A percentile compares a stretch with the other conserved stretches of the same genome.
These are phyloP conservation scores for Aphelocoma coerulescens DNA, from an alignment of 2,113 vertebrate genomes.

Conservation along the genomic window DNA sequence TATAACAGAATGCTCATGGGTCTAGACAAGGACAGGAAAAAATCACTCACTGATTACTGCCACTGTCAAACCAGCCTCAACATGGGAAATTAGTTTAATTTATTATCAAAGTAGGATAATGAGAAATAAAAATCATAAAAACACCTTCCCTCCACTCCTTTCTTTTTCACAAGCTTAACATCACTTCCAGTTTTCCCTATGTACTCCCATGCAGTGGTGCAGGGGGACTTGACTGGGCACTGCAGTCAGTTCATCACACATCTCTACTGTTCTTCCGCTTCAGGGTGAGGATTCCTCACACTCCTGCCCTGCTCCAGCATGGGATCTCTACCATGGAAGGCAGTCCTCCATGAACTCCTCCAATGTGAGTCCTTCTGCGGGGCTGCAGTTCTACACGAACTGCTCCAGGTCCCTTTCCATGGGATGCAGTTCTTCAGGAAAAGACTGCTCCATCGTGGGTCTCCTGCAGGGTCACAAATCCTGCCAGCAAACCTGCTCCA, in stretches of 20 bases:
- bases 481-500: not conserved
- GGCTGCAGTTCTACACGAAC: not conserved
- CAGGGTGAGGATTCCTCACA: not conserved
- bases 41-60: not conserved
- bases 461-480: not conserved
- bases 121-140: not conserved
- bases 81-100: not conserved
- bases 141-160: not conserved
- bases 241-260: not conserved
- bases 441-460: not conserved
- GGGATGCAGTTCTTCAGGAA: not conserved
- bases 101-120: not conserved
- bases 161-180: not conserved
- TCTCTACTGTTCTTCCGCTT: not conserved
- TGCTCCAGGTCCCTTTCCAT: not conserved
- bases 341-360: not conserved
- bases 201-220: accelerated
- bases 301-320: not conserved
- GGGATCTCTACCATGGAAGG: not conserved
- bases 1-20: not conserved
- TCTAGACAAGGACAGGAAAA: not conserved
- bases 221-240: accelerated
- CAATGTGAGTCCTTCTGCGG: not conserved
- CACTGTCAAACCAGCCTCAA: not conserved
- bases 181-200: not conserved